A percentile compares a stretch with the other conserved stretches of the same genome.
Conservation (phyloP, 1,140 invertebrate genomes). For the Ips nitidus region DNA sequence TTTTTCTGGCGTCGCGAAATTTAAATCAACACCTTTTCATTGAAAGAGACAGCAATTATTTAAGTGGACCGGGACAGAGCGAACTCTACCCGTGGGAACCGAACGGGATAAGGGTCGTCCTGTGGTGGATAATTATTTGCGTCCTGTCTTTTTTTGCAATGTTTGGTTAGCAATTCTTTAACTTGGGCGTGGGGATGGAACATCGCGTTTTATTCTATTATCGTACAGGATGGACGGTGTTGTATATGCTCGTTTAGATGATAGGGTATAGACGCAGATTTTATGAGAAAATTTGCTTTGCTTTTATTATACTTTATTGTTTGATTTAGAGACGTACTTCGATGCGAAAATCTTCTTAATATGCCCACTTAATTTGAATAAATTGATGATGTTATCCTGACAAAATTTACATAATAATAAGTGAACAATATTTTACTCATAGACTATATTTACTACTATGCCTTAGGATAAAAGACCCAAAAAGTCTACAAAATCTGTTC, state of each 20-base stretch:
- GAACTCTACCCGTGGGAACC: conserved; percentile 31
- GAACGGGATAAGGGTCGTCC: conserved; percentile 31
- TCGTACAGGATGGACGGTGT: conserved; percentile 10
- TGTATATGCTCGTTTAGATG: not conserved
- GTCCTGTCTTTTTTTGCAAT: conserved; percentile 31
- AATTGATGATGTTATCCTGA: no score
- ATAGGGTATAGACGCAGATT: not conserved
- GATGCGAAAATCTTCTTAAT: no score
- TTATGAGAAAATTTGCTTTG: not conserved
- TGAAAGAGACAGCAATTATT: conserved; percentile 33
- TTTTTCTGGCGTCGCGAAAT: conserved; percentile 43
- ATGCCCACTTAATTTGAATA: no score
- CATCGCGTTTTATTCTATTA: conserved; percentile 17
- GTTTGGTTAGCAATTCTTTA: conserved; percentile 30
- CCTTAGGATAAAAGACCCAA: no score
- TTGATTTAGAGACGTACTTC: no score
- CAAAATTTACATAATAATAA: no score
- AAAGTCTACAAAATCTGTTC: no score
- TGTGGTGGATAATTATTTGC: conserved; percentile 30
- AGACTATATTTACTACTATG: no score
- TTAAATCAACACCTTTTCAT: conserved; percentile 44
- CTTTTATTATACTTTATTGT: no score
- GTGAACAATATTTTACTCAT: no score
- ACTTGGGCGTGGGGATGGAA: conserved; percentile 21
- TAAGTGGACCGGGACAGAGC: conserved; percentile 20